phyloP scores from a whole-genome alignment of 92 coral and sea anemone genomes.

The Meandrina meandrites region DNA sequence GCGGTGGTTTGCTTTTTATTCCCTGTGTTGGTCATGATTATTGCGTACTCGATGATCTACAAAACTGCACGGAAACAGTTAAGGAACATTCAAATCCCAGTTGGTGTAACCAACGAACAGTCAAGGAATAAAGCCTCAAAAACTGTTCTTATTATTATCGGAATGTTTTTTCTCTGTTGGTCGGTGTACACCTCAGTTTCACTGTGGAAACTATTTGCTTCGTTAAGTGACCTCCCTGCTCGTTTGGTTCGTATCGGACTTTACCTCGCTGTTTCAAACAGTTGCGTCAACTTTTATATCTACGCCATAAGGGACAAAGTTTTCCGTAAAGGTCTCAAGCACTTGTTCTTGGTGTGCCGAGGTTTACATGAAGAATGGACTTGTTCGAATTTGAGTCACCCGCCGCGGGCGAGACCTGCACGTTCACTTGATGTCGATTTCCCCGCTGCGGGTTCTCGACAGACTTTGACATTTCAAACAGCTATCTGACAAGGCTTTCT shows the following conservation, averaged over 20 bases:
- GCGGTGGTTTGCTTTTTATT: slow-evolving; percentile 36
- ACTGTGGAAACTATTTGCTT: slow-evolving; percentile 50
- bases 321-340: slow-evolving; percentile 42
- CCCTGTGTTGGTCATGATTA: slow-evolving; percentile 38
- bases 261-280: slow-evolving; percentile 51
- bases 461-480: background rate
- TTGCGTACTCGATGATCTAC: slow-evolving; percentile 41
- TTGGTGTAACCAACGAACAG: background rate
- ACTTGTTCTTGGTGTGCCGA: slow-evolving; percentile 10
- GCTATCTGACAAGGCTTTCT: background rate
- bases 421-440: background rate
- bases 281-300: slow-evolving; percentile 49
- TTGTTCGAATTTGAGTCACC: slow-evolving; percentile 28
- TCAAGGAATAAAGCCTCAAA: slow-evolving; percentile 27
- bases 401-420: background rate
- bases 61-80: slow-evolving; percentile 31
- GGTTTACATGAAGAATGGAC: background rate
- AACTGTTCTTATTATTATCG: slow-evolving; percentile 43
- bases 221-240: slow-evolving; percentile 32
- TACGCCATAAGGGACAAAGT: slow-evolving; percentile 50
- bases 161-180: slow-evolving; percentile 52
- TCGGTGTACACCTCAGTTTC: slow-evolving; percentile 41
- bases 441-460: background rate
- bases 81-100: slow-evolving; percentile 26
- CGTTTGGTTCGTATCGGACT: slow-evolving; percentile 47